A percentile compares a stretch with the other conserved stretches of the same genome.
Conservation (phyloP, 2,888 invertebrate genomes). For the Trissolcus japonicus region DNA sequence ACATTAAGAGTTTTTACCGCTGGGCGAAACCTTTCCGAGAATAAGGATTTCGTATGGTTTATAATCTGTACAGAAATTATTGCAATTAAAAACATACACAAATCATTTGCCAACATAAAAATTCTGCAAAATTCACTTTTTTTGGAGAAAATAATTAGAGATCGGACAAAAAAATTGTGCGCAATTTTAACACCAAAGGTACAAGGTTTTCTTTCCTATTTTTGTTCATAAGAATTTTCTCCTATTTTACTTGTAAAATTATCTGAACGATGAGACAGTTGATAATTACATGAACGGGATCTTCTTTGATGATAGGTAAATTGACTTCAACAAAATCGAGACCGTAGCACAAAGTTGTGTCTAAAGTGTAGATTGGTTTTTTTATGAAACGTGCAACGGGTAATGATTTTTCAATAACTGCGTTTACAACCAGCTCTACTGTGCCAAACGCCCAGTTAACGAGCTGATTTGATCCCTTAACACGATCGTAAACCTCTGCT, state of each 20-base stretch:
- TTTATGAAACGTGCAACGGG: constrained; percentile 75
- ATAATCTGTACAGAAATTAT: constrained; percentile 63
- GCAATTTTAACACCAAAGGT: no score
- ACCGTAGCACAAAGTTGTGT: constrained; percentile 82
- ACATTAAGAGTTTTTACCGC: constrained; percentile 67
- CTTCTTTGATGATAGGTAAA: constrained; percentile 82
- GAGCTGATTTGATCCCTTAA: constrained; percentile 81
- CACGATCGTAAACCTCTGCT: constrained; percentile 78
- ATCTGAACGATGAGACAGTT: neutral
- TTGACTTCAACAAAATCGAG: constrained; percentile 81
- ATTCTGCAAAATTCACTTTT: no score
- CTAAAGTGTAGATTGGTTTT: constrained; percentile 79
- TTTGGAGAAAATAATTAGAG: no score
- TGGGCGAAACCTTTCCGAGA: constrained; percentile 65
- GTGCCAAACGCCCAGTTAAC: constrained; percentile 84
- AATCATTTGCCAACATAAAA: no score
- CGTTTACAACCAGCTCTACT: constrained; percentile 77
- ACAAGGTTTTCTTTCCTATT: no score
- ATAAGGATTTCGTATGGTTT: constrained; percentile 70
- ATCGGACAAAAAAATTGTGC: no score
- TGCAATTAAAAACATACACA: no score
- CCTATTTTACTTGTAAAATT: no score
- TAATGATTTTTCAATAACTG: constrained; percentile 65
- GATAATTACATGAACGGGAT: constrained; percentile 76
- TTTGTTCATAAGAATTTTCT: no score